Base-by-base conservation (phyloP, 1,140 invertebrate species). In the Papilio xuthus region DNA sequence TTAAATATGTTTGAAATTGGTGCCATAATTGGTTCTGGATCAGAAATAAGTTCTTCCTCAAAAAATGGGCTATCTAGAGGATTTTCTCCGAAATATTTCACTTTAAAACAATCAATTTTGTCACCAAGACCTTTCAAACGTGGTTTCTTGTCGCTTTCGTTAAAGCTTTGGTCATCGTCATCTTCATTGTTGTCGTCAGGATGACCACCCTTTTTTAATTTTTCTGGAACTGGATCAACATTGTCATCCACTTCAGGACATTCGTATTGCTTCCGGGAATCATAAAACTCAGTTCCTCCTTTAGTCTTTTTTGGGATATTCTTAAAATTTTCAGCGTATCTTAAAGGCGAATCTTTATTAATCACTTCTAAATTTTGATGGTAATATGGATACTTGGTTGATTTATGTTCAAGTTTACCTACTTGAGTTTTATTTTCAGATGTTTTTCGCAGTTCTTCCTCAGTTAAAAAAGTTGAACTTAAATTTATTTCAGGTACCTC, bases 11-110 rank as follows among this genome's bases (percentile, higher is more conserved):
- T 84, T 41, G 69, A 63, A 23, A 78, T 83, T 63, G 90, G 89
- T 7, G 78, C 69, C 10, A 81, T 82, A 10, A 94, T 79, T 20
- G 92, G 92, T 83, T 92, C 87, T 18, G 93, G 93, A 67, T 88
- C 83, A 13, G 88, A 81, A 74, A 94, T 93, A 26, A 87, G 82
- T 18, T 94, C 92, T 90, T 97, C 96, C 74, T 94, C 89, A 87
- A 97, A 97, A 80, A 97, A 93, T 0, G 97, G 97, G 94, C 95
- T 97, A 82, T 97, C 96, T 73, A 97, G 89, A 4, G 96, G 97
- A 89, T 97, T 95, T 67, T 94, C 90, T 56, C 96, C 97, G 85
- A 97, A 97, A 91, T 96, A 97, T 92, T 96, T 96, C 4, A 92
- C 92, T 90, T 96, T 96, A 23, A 96, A 95, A 85, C 97, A 97